These are phyloP conservation scores for Hypomecis atomaria DNA, from an alignment of 2,888 invertebrate species.

Conservation along the genomic window DNA sequence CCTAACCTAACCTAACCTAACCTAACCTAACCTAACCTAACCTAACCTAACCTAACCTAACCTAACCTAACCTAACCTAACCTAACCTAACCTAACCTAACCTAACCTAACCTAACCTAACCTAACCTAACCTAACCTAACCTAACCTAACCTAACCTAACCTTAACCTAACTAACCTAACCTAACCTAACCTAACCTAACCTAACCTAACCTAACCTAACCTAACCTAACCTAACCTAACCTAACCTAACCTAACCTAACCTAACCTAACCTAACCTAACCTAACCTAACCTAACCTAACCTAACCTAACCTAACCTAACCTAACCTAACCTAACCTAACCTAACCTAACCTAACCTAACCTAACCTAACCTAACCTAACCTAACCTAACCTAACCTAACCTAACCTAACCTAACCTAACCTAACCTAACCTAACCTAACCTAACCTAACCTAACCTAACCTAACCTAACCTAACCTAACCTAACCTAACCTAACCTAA, in stretches of 20 bases:
- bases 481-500: constrained; percentile 33
- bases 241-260: constrained; percentile 28
- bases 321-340: constrained; percentile 40
- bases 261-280: constrained; percentile 39
- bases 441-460: constrained; percentile 30
- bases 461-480: constrained; percentile 33
- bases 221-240: constrained; percentile 36
- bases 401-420: constrained; percentile 21
- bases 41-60: constrained; percentile 24
- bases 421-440: constrained; percentile 30
- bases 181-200: constrained; percentile 33
- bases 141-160: constrained; percentile 36
- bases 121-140: constrained; percentile 36
- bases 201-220: constrained; percentile 31
- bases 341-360: constrained; percentile 19
- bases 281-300: constrained; percentile 41
- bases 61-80: constrained; percentile 23
- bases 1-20: constrained; percentile 8
- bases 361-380: constrained; percentile 28
- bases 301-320: constrained; percentile 44
- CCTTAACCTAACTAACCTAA: constrained; percentile 32
- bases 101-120: constrained; percentile 32
- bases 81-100: constrained; percentile 30
- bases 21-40: constrained; percentile 18
- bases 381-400: constrained; percentile 31